These are phyloP conservation scores for Drosophila setifemur DNA, from an alignment of 1,140 invertebrate species.

Conservation along the genomic window DNA sequence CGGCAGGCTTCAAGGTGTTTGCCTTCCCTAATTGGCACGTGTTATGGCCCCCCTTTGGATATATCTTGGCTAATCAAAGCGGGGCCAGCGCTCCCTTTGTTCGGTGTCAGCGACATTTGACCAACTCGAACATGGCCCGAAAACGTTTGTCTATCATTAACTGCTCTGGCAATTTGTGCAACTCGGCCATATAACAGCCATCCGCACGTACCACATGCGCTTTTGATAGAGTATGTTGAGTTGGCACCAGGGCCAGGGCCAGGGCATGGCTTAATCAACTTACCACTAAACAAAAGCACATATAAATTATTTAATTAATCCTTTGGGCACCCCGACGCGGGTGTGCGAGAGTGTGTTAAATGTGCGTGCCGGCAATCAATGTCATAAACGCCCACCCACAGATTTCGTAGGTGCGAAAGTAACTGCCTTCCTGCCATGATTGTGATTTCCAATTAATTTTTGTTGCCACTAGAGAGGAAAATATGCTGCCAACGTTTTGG, in stretches of 20 bases:
- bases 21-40: conserved; percentile 57
- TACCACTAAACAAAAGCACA: conserved; percentile 74
- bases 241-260: conserved; percentile 5
- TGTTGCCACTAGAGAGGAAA: conserved; percentile 17
- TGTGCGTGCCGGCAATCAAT: conserved; percentile 74
- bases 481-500: conserved; percentile 50
- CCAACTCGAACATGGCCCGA: conserved; percentile 42
- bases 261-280: conserved; percentile 72
- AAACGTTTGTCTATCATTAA: conserved; percentile 73
- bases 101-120: conserved; percentile 32
- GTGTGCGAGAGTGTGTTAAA: conserved; percentile 2
- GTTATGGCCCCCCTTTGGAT: conserved; percentile 37
- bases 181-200: conserved; percentile 11
- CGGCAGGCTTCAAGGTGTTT: conserved; percentile 36
- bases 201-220: conserved; percentile 29
- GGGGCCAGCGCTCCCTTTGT: not conserved
- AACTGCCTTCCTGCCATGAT: conserved; percentile 47
- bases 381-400: conserved; percentile 63
- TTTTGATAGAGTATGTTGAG: conserved; percentile 27
- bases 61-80: conserved; percentile 32
- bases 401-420: conserved; percentile 55
- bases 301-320: conserved; percentile 81
- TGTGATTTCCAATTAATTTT: conserved; percentile 70
- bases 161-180: conserved; percentile 60
- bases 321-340: conserved; percentile 39